phyloP scores from a whole-genome alignment of 2,113 vertebrate genomes.

The Murina feae region DNA sequence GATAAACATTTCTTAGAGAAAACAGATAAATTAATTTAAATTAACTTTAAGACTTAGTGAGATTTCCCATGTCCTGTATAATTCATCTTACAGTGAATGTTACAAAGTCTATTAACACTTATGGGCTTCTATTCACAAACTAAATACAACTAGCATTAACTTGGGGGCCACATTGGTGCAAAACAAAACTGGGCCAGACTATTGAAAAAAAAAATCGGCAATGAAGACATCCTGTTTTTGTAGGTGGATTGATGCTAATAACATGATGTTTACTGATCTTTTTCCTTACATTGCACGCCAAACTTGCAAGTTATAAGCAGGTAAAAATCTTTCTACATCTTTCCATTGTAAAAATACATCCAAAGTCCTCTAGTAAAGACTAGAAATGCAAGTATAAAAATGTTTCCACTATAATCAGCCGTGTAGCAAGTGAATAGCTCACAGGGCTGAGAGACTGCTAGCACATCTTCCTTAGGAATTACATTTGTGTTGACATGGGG shows the following conservation, averaged over 20 bases:
- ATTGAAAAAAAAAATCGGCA: constrained; percentile 37
- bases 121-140: constrained; percentile 81
- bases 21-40: constrained; percentile 90
- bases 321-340: constrained; percentile 56
- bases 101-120: constrained; percentile 83
- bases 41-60: constrained; percentile 85
- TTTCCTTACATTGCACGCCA: constrained; percentile 70
- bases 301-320: constrained; percentile 64
- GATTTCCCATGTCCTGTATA: constrained; percentile 82
- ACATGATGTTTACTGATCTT: constrained; percentile 46
- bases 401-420: constrained; percentile 43
- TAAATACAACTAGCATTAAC: constrained; percentile 79
- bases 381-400: constrained; percentile 68
- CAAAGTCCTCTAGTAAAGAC: constrained; percentile 51
- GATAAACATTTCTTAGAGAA: constrained; percentile 86
- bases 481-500: constrained; percentile 20
- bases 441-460: constrained; percentile 58
- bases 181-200: constrained; percentile 71
- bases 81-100: constrained; percentile 83
- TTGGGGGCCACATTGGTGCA: constrained; percentile 75
- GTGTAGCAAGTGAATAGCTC: constrained; percentile 37
- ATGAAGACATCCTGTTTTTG: constrained; percentile 64
- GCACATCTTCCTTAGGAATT: constrained; percentile 56
- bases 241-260: constrained; percentile 73
- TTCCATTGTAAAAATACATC: constrained; percentile 67